Base-by-base conservation (phyloP, 64 coral and sea anemone species). In the Actinia tenebrosa region DNA sequence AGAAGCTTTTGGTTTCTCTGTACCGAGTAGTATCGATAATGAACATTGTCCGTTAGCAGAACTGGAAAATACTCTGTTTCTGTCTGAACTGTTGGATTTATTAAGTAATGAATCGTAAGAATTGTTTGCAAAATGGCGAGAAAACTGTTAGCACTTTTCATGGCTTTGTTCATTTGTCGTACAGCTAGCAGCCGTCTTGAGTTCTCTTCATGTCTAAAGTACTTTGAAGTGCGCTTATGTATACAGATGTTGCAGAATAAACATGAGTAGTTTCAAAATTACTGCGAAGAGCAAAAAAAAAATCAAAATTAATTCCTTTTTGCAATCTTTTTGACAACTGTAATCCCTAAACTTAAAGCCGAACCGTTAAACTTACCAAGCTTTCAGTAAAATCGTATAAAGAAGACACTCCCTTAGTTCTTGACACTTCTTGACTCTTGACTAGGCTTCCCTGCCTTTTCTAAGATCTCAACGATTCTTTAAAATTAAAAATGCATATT, bases 21-120 rank as follows among this genome's bases (percentile, higher is more conserved):
- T 16, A 81, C 79, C 79, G 79, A 50, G 79, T 22, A 81, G 45
- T 75, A 75, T 30, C 69, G 69, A 37, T 75, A 75, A 26, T 15
- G 69, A 10, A 75, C 10, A 15, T 75, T 75, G 69, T 37, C 23
- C 26, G 69, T 75, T 37, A 37, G 26, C 10, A 75, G 69, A 30
- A 75, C 25, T 75, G 69, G 69, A 42, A 75, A 75, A 16, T 75
- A 30, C 3, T 11, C 69, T 26, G 25, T 30, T 27, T 42, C 69
- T 75, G 27, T 75, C 69, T 75, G 69, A 42, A 30, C 2, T 27
- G 69, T 75, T 30, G 69, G 69, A 42, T 8, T 11, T 75, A 75
- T 75, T 75, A 30, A 16, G 69, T 75, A 75, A 30, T 75, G 13
- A 37, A 75, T 75, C 15, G 69, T 75, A 42, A 75, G 27, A 42